These are phyloP conservation scores for Philopotamus ludificatus DNA, from an alignment of 1,140 invertebrate genomes.

Conservation along the genomic window DNA sequence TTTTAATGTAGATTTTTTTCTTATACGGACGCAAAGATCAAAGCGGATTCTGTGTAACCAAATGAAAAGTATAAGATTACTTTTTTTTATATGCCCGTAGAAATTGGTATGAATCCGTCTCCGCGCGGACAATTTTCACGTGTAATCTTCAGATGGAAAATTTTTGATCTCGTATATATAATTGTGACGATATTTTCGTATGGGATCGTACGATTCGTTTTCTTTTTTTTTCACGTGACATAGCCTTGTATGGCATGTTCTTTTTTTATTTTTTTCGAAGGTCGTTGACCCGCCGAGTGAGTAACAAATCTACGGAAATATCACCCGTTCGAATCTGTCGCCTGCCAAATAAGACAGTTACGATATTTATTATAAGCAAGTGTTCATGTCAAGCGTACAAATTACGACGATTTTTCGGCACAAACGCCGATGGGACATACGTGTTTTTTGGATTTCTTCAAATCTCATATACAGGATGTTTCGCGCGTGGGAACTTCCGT, in stretches of 20 bases:
- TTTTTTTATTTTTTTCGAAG: background rate
- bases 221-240: too few relatives aligned
- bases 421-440: background rate
- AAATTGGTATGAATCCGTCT: too few relatives aligned
- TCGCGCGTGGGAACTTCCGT: too few relatives aligned
- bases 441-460: too few relatives aligned
- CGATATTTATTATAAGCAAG: constrained; percentile 10
- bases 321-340: background rate
- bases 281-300: constrained; percentile 14
- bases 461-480: too few relatives aligned
- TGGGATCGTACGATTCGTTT: too few relatives aligned
- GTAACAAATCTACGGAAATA: background rate
- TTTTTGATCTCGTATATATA: too few relatives aligned
- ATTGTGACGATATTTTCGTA: too few relatives aligned
- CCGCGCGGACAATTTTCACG: too few relatives aligned
- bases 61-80: background rate
- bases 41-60: background rate
- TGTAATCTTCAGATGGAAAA: too few relatives aligned
- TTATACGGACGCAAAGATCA: background rate
- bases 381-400: constrained; percentile 10
- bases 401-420: constrained; percentile 3
- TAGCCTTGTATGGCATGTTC: too few relatives aligned
- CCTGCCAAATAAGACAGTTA: constrained; percentile 3
- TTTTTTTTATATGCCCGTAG: too few relatives aligned
- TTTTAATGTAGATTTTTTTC: background rate